These are phyloP conservation scores for Panulirus ornatus DNA, from an alignment of 1,140 invertebrate species.

Conservation along the genomic window DNA sequence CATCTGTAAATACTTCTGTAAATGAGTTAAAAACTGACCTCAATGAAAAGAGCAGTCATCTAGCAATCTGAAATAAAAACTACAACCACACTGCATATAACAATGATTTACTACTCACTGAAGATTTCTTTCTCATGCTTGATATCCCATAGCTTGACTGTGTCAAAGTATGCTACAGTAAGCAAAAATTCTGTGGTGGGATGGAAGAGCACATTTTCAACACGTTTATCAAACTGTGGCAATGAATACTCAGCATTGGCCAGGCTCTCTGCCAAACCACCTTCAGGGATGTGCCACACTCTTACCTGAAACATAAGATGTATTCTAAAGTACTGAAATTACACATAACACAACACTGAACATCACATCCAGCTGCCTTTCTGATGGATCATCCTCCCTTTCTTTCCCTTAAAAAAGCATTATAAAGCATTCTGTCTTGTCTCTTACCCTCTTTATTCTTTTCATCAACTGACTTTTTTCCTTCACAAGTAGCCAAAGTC, in stretches of 20 bases:
- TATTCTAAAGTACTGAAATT: neutral
- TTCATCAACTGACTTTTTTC: too few relatives aligned
- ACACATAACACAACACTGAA: neutral
- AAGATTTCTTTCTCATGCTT: slow-evolving; percentile 88
- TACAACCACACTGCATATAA: too few relatives aligned
- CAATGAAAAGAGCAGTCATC: too few relatives aligned
- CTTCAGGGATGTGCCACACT: slow-evolving; percentile 90
- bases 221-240: slow-evolving; percentile 88
- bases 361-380: neutral
- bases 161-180: slow-evolving; percentile 88
- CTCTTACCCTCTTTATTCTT: too few relatives aligned
- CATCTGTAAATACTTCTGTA: too few relatives aligned
- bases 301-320: slow-evolving; percentile 83
- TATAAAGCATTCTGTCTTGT: too few relatives aligned
- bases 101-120: slow-evolving; percentile 71
- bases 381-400: too few relatives aligned
- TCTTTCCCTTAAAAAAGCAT: too few relatives aligned
- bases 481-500: too few relatives aligned
- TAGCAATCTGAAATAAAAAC: too few relatives aligned
- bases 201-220: slow-evolving; percentile 92
- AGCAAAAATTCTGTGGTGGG: slow-evolving; percentile 91
- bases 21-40: too few relatives aligned
- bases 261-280: slow-evolving; percentile 87
- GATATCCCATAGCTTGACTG: slow-evolving; percentile 92
- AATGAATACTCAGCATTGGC: slow-evolving; percentile 88